Percentiles rank a stretch among this genome's conserved stretches.
phyloP scores from a whole-genome alignment of 2,888 invertebrate species.

The Hofmannophila pseudospretella region DNA sequence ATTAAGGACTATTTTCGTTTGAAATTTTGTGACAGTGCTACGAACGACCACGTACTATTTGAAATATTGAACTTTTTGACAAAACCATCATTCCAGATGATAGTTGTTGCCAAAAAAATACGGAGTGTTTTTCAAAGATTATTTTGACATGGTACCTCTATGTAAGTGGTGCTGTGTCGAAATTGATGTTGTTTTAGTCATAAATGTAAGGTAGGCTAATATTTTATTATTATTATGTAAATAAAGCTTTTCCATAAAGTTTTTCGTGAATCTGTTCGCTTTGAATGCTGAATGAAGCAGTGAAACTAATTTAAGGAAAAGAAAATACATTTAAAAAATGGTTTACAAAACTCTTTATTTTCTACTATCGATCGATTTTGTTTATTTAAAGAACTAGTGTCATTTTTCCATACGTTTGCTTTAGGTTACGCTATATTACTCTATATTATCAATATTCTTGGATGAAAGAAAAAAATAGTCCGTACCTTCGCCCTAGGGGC shows the following conservation, averaged over 20 bases:
- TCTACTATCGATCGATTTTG: neutral
- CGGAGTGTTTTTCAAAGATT: conserved; percentile 26
- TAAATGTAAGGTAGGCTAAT: conserved; percentile 49
- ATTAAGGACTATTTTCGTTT: conserved; percentile 8
- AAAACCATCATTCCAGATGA: conserved; percentile 25
- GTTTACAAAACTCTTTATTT: neutral
- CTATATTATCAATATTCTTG: no score
- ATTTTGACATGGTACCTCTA: conserved; percentile 57
- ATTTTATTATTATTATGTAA: conserved; percentile 49
- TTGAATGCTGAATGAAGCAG: neutral
- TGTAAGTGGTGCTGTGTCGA: conserved; percentile 53
- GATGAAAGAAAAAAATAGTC: no score
- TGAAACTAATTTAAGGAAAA: conserved; percentile 1
- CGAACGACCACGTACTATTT: neutral
- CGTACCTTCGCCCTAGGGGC: no score
- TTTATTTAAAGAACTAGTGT: no score
- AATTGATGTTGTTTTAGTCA: conserved; percentile 57
- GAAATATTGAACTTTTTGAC: conserved; percentile 18
- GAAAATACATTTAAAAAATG: neutral
- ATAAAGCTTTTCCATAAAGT: conserved; percentile 37
- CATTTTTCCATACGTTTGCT: no score
- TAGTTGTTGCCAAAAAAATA: conserved; percentile 55
- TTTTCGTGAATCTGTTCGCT: conserved; percentile 8
- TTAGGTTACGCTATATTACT: no score
- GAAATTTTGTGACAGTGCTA: conserved; percentile 2